Conservation (phyloP, 30 jellyfish, hydroid and myxozoan species). For the Hydra vulgaris region DNA sequence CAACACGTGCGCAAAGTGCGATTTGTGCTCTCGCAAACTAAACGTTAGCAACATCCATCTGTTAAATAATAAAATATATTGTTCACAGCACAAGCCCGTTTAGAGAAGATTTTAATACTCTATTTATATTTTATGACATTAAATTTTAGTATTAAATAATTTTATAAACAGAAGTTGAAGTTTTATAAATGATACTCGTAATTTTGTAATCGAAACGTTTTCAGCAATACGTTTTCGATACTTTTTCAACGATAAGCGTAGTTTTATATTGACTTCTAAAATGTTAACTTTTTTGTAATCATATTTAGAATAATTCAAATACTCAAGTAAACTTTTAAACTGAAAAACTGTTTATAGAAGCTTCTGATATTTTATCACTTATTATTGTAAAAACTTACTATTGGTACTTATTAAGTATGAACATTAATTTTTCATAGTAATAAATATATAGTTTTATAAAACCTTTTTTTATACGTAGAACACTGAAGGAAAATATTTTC, state of each 20-base stretch:
- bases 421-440: no score
- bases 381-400: not conserved
- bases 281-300: no score
- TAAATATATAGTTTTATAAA: not conserved
- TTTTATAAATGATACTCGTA: no score
- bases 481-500: not conserved
- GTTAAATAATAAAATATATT: slow-evolving; percentile 31
- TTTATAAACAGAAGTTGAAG: not conserved
- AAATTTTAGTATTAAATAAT: not conserved
- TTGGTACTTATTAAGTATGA: no score
- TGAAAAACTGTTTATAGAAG: no score
- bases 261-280: no score
- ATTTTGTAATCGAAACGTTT: no score
- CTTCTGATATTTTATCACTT: no score
- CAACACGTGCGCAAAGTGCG: slow-evolving; percentile 64
- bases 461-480: not conserved
- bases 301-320: no score
- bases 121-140: not conserved
- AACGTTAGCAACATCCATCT: slow-evolving; percentile 59
- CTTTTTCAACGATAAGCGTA: no score
- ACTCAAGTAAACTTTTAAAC: no score
- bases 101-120: not conserved
- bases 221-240: no score
- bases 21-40: slow-evolving; percentile 53
- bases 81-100: slow-evolving; percentile 16